Evolutionary conservation across 2,797 vertebrate species (phyloP).

Genomic region (Coreius guichenoti): DNA sequence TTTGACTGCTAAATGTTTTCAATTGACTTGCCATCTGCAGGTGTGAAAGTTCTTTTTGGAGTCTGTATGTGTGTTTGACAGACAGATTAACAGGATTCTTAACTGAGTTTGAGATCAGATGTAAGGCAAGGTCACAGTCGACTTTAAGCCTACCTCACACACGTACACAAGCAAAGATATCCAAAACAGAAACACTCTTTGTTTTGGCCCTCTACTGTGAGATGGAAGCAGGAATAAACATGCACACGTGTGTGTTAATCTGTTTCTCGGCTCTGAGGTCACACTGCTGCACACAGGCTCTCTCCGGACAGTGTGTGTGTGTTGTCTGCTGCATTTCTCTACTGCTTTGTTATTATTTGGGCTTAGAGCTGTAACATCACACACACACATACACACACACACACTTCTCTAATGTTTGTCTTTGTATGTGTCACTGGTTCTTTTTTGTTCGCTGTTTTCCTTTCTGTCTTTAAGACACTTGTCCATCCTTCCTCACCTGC

Average conservation of each 20-base stretch:
- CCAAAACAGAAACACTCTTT: conserved; percentile 55
- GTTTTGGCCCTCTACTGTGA: conserved; percentile 52
- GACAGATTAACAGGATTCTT: conserved; percentile 20
- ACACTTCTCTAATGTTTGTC: conserved; percentile 15
- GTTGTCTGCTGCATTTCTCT: conserved; percentile 13
- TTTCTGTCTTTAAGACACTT: conserved; percentile 57
- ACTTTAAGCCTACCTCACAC: conserved; percentile 59
- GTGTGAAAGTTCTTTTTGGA: background rate
- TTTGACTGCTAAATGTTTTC: background rate
- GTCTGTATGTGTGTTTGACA: background rate
- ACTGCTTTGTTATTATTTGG: conserved; percentile 35
- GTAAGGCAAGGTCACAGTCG: conserved; percentile 28
- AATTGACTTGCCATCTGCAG: background rate
- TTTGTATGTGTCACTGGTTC: conserved; percentile 11
- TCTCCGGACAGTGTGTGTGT: conserved; percentile 24
- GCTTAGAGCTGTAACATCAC: conserved; percentile 21
- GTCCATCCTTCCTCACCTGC: background rate
- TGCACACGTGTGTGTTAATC: conserved; percentile 52
- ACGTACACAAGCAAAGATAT: conserved; percentile 59
- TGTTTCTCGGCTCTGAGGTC: conserved; percentile 45
- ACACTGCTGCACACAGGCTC: conserved; percentile 26
- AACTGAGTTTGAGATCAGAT: conserved; percentile 18
- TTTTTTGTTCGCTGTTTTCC: background rate
- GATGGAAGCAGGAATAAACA: conserved; percentile 54
- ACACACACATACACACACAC: background rate